phyloP scores from a whole-genome alignment of 2,888 invertebrate genomes.

The Apocheima hispidaria region DNA sequence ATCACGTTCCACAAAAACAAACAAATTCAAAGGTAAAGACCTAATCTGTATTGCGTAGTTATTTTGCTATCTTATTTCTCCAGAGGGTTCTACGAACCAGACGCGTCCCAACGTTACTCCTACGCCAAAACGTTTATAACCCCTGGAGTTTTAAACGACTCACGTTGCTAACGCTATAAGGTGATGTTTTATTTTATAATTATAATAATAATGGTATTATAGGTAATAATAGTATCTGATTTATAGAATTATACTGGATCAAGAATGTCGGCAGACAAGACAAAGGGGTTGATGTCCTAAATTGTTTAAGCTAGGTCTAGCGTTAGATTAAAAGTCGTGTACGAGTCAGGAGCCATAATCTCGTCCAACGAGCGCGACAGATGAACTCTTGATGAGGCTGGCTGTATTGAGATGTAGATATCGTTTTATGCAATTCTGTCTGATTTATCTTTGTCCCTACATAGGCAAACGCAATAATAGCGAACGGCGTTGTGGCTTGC shows the following conservation, averaged over 20 bases:
- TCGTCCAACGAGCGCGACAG: neutral
- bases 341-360: slow-evolving; percentile 10
- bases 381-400: slow-evolving; percentile 18
- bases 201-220: too few relatives aligned
- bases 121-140: slow-evolving; percentile 20
- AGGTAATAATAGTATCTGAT: slow-evolving; percentile 6
- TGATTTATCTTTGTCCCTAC: neutral
- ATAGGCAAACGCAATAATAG: neutral
- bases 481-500: neutral
- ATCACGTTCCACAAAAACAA: neutral
- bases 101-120: slow-evolving; percentile 13
- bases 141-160: slow-evolving; percentile 12
- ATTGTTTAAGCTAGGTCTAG: slow-evolving; percentile 5
- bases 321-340: slow-evolving; percentile 14
- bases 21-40: neutral
- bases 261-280: neutral
- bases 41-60: slow-evolving; percentile 7
- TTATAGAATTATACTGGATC: neutral
- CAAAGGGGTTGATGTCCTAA: slow-evolving; percentile 13
- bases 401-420: slow-evolving; percentile 4
- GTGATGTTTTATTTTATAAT: too few relatives aligned
- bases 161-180: slow-evolving; percentile 22
- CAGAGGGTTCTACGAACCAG: slow-evolving; percentile 22
- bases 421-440: neutral
- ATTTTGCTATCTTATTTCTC: slow-evolving; percentile 26